Evolutionary conservation across 2,888 invertebrate species (phyloP).

Genomic region (Pollenia labialis): DNA sequence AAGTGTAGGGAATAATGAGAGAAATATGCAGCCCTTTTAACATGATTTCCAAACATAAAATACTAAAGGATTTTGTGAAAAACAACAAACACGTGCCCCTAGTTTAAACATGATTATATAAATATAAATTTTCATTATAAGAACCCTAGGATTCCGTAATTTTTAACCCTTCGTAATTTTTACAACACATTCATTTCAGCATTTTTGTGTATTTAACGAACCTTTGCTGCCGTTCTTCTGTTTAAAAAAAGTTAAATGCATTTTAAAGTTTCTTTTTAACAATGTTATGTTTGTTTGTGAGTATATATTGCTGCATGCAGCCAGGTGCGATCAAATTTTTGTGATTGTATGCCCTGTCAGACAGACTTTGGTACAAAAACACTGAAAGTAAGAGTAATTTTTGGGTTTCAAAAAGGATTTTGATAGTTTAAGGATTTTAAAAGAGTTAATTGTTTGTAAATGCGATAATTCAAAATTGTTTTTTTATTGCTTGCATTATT

Average conservation of each 20-base stretch:
- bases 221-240: conserved; percentile 18
- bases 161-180: conserved; percentile 44
- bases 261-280: conserved; percentile 28
- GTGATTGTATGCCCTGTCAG: conserved; percentile 27
- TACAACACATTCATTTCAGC: neutral
- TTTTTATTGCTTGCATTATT: too few species aligned
- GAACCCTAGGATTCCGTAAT: conserved; percentile 51
- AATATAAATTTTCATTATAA: conserved; percentile 33
- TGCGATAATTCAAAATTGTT: too few species aligned
- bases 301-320: conserved; percentile 27
- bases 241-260: conserved; percentile 40
- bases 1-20: conserved; percentile 48
- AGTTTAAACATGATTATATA: conserved; percentile 39
- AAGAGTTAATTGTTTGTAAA: neutral
- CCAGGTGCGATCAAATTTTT: conserved; percentile 68
- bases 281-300: neutral
- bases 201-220: conserved; percentile 14
- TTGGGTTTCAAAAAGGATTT: neutral
- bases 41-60: conserved; percentile 12
- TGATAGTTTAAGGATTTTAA: neutral
- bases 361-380: neutral
- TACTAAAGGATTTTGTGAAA: conserved; percentile 47
- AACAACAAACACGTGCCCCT: conserved; percentile 68
- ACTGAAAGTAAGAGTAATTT: neutral
- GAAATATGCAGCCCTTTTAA: conserved; percentile 46